A percentile compares a stretch with the other conserved stretches of the same genome.
Conservation (phyloP, 2,113 vertebrate species). For the Callopanchax toddi region DNA sequence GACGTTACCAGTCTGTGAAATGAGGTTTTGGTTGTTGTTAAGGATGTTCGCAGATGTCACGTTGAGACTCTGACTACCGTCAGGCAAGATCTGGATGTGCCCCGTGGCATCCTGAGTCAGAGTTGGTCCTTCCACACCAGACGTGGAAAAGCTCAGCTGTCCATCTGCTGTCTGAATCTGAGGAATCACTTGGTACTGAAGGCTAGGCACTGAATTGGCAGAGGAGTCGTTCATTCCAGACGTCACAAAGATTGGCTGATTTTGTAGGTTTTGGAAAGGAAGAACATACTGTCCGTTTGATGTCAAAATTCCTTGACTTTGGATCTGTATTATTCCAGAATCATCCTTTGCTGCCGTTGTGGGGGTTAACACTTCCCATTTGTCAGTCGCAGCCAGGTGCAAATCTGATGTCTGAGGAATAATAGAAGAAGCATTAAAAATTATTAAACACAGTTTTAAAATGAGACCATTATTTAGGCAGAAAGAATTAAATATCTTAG, state of each 20-base stretch:
- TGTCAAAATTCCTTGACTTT: constrained; percentile 90
- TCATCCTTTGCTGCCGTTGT: constrained; percentile 89
- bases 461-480: not conserved
- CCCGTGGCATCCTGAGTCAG: constrained; percentile 92
- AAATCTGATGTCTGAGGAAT: constrained; percentile 86
- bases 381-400: constrained; percentile 91
- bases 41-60: constrained; percentile 88
- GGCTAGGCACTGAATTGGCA: constrained; percentile 95
- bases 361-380: constrained; percentile 95
- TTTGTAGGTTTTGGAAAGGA: constrained; percentile 97
- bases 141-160: constrained; percentile 93
- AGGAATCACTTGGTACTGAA: constrained; percentile 99
- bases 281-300: constrained; percentile 98
- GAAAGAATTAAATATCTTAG: not conserved
- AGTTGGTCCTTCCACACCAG: constrained; percentile 87
- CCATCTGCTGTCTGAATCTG: constrained; percentile 96
- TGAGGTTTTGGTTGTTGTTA: constrained; percentile 89
- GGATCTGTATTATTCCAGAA: constrained; percentile 94
- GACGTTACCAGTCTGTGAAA: constrained; percentile 94
- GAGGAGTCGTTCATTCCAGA: constrained; percentile 91
- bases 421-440: constrained; percentile 36
- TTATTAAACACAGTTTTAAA: not conserved
- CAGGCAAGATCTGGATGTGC: constrained; percentile 97
- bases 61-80: constrained; percentile 90
- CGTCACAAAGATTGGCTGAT: constrained; percentile 96